These are phyloP conservation scores for Tipula confusa DNA, from an alignment of 2,888 invertebrate genomes.

Conservation along the genomic window DNA sequence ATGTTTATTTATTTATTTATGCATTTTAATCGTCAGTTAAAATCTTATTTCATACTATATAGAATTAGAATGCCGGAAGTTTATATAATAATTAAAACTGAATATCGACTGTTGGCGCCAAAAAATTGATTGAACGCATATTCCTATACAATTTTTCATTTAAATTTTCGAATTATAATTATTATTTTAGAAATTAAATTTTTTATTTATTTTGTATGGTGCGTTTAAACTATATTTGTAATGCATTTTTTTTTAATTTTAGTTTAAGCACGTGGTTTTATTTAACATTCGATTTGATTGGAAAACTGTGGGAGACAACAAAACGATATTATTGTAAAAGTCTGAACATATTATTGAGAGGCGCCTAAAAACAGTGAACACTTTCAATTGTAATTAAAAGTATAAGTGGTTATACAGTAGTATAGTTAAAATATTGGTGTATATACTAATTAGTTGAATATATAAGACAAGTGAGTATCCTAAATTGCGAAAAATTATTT, in stretches of 20 bases:
- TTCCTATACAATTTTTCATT: background rate
- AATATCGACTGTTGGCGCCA: conserved; percentile 31
- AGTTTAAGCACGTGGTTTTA: background rate
- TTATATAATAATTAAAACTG: conserved; percentile 30
- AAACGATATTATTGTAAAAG: no score
- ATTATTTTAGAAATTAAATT: background rate
- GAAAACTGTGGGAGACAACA: conserved; percentile 6
- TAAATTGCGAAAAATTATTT: no score
- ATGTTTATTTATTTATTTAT: background rate
- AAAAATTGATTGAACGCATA: conserved; percentile 28
- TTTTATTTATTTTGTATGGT: background rate
- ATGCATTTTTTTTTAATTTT: background rate
- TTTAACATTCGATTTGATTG: background rate
- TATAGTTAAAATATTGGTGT: no score
- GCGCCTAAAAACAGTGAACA: no score
- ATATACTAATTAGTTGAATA: no score
- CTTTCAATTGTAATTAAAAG: no score
- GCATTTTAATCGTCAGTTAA: background rate
- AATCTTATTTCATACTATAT: conserved; percentile 21
- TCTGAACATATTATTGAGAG: no score
- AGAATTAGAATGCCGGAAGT: conserved; percentile 26
- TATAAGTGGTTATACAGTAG: no score
- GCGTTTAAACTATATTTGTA: background rate
- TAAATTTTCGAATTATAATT: background rate
- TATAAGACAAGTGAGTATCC: no score